Percentiles rank a stretch among this genome's conserved stretches.
Conservation (phyloP, 2,113 vertebrate species). For the Gymnobelideus leadbeateri region DNA sequence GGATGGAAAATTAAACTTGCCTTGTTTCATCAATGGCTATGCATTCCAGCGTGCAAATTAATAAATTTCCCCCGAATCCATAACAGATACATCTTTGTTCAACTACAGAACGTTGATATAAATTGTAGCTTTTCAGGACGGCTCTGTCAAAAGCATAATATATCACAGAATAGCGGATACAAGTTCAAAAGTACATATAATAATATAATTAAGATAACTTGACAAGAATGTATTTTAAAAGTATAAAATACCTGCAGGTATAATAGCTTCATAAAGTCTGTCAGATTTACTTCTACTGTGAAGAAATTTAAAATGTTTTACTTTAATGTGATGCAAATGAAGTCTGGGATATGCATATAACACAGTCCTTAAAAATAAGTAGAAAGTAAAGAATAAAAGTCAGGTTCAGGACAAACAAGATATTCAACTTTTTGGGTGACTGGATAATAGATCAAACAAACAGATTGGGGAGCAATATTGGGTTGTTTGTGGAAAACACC, state of each 20-base stretch:
- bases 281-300: slow-evolving; percentile 91
- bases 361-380: slow-evolving; percentile 73
- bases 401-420: slow-evolving; percentile 82
- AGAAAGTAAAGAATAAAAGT: slow-evolving; percentile 79
- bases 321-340: slow-evolving; percentile 91
- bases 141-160: slow-evolving; percentile 84
- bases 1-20: slow-evolving; percentile 63
- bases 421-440: slow-evolving; percentile 76
- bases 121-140: slow-evolving; percentile 87
- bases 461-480: slow-evolving; percentile 37
- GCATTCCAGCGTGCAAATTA: slow-evolving; percentile 77
- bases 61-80: slow-evolving; percentile 80
- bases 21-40: slow-evolving; percentile 66
- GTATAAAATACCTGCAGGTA: slow-evolving; percentile 89
- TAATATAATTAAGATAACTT: slow-evolving; percentile 88
- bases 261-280: slow-evolving; percentile 91
- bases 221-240: slow-evolving; percentile 90
- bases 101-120: slow-evolving; percentile 83
- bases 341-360: slow-evolving; percentile 83
- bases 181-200: slow-evolving; percentile 91
- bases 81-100: slow-evolving; percentile 85
- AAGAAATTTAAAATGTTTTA: slow-evolving; percentile 90
- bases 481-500: slow-evolving; percentile 69
- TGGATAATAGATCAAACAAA: slow-evolving; percentile 64
- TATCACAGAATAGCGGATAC: slow-evolving; percentile 82